These are phyloP conservation scores for Myotis myotis DNA, from an alignment of 2,797 vertebrate genomes.

Conservation along the genomic window DNA sequence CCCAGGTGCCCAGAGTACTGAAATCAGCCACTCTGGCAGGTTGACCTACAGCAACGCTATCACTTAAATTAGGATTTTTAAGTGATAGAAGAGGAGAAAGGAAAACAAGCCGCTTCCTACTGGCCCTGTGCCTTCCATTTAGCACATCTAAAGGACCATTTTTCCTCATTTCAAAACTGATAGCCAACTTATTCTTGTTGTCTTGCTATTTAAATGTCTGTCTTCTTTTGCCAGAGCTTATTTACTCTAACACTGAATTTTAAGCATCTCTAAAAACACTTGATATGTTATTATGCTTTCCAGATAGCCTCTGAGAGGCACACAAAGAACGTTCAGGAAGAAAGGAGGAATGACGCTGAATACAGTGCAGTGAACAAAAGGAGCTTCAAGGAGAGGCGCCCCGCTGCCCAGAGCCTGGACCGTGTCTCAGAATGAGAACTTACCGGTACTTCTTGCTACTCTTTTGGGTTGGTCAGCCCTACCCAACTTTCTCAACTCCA, in stretches of 20 bases:
- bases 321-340: conserved; percentile 74
- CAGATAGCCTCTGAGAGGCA: conserved; percentile 83
- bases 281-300: conserved; percentile 82
- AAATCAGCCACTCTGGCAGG: conserved; percentile 36
- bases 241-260: conserved; percentile 68
- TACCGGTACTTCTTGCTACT: conserved; percentile 85
- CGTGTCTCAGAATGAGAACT: conserved; percentile 85
- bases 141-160: conserved; percentile 44
- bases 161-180: conserved; percentile 61
- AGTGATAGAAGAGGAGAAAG: not conserved
- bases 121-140: not conserved
- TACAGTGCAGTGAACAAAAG: conserved; percentile 72
- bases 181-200: conserved; percentile 57
- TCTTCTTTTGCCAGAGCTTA: conserved; percentile 64
- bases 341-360: conserved; percentile 80
- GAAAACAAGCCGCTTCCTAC: conserved; percentile 30
- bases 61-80: conserved; percentile 59
- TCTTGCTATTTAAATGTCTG: conserved; percentile 59
- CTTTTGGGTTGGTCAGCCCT: conserved; percentile 85
- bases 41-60: conserved; percentile 42
- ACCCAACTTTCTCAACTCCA: conserved; percentile 79
- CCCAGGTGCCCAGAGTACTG: conserved; percentile 22
- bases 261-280: conserved; percentile 80
- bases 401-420: conserved; percentile 19
- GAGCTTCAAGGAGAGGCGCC: conserved; percentile 62